phyloP scores from a whole-genome alignment of 2,888 invertebrate genomes.

The Hedychridium roseum region DNA sequence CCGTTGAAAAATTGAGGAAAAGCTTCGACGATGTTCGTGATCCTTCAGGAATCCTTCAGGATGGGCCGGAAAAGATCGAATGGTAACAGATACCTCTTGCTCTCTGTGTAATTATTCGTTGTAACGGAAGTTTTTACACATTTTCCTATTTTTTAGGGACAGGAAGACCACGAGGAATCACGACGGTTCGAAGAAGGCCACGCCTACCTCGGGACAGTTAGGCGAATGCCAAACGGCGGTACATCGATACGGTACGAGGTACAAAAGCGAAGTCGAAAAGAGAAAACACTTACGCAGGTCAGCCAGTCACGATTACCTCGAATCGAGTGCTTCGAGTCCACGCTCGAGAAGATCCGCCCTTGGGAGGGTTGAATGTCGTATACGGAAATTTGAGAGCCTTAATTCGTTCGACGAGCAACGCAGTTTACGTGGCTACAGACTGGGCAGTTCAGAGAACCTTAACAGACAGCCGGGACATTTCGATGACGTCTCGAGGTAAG shows the following conservation, averaged over 20 bases:
- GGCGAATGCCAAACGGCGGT: slow-evolving; percentile 21
- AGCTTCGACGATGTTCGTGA: slow-evolving; percentile 32
- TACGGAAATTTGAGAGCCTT: slow-evolving; percentile 58
- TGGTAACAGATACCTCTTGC: too few relatives aligned
- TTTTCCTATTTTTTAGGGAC: too few relatives aligned
- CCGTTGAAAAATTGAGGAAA: slow-evolving; percentile 19
- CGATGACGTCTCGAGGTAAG: not conserved
- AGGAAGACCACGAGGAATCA: slow-evolving; percentile 27
- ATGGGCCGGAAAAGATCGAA: slow-evolving; percentile 13
- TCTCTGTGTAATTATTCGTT: too few relatives aligned
- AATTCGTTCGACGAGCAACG: slow-evolving; percentile 55
- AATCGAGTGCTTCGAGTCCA: slow-evolving; percentile 44
- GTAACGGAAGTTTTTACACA: too few relatives aligned
- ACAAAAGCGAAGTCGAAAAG: slow-evolving; percentile 50
- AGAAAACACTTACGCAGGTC: slow-evolving; percentile 52
- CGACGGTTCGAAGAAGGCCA: slow-evolving; percentile 15
- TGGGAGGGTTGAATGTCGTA: slow-evolving; percentile 51
- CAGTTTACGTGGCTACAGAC: slow-evolving; percentile 43
- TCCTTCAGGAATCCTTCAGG: slow-evolving; percentile 6
- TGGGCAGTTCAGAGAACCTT: slow-evolving; percentile 22
- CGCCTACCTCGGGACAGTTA: slow-evolving; percentile 19
- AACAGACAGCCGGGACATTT: slow-evolving; percentile 8
- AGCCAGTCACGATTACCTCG: slow-evolving; percentile 55
- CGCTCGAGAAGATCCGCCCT: slow-evolving; percentile 40
- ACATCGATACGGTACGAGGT: slow-evolving; percentile 38